Conservation (phyloP, 2,888 invertebrate genomes). For the Ramazzottius varieornatus region DNA sequence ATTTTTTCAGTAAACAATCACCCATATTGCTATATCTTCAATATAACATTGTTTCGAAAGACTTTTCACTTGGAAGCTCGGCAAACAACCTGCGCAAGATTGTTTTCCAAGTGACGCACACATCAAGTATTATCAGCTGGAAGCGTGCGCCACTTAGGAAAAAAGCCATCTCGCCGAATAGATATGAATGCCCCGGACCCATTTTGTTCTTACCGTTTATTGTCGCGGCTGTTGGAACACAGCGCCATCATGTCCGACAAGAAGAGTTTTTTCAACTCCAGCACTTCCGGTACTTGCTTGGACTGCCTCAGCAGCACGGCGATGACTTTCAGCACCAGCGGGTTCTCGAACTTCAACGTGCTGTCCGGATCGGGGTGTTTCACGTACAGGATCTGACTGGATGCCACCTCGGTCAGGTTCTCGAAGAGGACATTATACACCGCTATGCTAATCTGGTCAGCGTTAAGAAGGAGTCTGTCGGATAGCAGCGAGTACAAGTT, state of each 20-base stretch:
- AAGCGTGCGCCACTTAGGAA: no score
- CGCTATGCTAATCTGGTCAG: conserved; percentile 63
- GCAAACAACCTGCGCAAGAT: no score
- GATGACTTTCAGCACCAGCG: conserved; percentile 93
- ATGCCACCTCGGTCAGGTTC: conserved; percentile 88
- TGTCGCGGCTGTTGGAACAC: conserved; percentile 88
- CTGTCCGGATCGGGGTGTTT: conserved; percentile 84
- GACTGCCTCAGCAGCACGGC: conserved; percentile 87
- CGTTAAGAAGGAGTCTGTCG: conserved; percentile 61
- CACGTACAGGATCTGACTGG: conserved; percentile 71
- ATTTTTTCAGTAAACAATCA: background rate
- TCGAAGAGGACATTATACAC: conserved; percentile 94
- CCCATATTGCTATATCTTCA: no score
- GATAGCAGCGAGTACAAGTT: conserved; percentile 89
- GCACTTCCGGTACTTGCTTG: conserved; percentile 61
- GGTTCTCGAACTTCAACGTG: conserved; percentile 77
- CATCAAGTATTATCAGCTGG: no score
- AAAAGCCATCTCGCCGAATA: no score
- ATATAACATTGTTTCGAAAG: no score
- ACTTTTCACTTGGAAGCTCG: no score
- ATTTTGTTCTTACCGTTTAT: conserved; percentile 41
- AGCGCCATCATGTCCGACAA: conserved; percentile 91
- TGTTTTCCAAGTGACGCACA: no score
- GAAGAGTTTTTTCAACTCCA: conserved; percentile 82
- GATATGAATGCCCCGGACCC: no score